phyloP scores from a whole-genome alignment of 2,797 vertebrate genomes.

The Glyptemys insculpta region DNA sequence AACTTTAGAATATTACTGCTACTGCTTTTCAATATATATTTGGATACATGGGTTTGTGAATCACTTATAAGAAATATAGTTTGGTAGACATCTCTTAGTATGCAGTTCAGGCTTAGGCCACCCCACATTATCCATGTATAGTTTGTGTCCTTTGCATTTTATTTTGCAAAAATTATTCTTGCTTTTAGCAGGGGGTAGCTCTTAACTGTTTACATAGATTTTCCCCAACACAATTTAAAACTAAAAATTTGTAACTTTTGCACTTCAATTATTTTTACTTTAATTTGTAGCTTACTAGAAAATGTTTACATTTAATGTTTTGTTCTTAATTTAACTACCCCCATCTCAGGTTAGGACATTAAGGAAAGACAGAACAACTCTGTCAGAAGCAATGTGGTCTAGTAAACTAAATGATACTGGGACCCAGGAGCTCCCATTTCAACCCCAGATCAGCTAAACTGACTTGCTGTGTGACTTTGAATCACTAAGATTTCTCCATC shows the following conservation, averaged over 20 bases:
- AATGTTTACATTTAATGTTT: not conserved
- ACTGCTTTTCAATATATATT: too few species aligned
- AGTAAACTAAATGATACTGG: too few species aligned
- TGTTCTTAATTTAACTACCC: not conserved
- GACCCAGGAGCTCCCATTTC: not conserved
- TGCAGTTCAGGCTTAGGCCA: not conserved
- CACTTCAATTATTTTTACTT: too few species aligned
- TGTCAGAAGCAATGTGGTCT: not conserved
- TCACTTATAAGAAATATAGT: not conserved
- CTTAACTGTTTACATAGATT: not conserved
- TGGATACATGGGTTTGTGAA: too few species aligned
- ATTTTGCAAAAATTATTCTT: fast-evolving
- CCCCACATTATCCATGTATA: fast-evolving
- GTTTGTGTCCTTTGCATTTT: not conserved
- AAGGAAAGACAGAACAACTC: not conserved
- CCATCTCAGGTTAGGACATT: not conserved
- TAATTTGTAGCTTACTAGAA: too few species aligned
- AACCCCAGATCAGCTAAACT: too few species aligned
- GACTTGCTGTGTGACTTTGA: too few species aligned
- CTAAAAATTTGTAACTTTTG: too few species aligned
- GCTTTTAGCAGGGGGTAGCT: too few species aligned
- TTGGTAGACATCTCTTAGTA: not conserved
- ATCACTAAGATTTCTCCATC: too few species aligned
- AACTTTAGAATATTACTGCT: too few species aligned
- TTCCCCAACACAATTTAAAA: too few species aligned